Conservation (phyloP, 2,888 invertebrate genomes). For the Morpho deidamia region DNA sequence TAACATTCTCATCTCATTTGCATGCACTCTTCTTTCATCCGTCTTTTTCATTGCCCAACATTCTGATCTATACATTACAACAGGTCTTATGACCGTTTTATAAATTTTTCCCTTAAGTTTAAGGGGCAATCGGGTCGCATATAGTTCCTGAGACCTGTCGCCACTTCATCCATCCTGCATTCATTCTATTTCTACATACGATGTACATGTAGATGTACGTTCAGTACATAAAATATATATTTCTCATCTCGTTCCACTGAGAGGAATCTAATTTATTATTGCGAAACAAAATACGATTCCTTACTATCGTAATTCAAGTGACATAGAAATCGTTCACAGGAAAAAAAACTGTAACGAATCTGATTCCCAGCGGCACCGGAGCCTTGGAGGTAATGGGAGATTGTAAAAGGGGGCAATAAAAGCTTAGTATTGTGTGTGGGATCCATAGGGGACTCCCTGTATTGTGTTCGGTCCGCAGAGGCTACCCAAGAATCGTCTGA, state of each 20-base stretch:
- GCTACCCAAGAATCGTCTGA: constrained; percentile 71
- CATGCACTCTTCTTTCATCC: too few species aligned
- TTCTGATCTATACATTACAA: too few species aligned
- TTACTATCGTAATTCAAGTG: constrained; percentile 48
- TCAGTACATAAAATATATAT: too few species aligned
- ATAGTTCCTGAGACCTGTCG: too few species aligned
- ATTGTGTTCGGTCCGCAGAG: constrained; percentile 71
- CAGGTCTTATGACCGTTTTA: too few species aligned
- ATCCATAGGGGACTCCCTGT: constrained; percentile 69
- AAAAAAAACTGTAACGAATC: constrained; percentile 71
- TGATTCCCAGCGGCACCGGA: constrained; percentile 68
- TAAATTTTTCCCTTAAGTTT: too few species aligned
- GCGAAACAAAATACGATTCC: constrained; percentile 34
- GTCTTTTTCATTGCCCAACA: too few species aligned
- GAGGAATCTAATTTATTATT: constrained; percentile 18
- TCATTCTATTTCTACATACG: too few species aligned
- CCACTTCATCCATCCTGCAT: too few species aligned
- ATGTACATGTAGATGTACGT: too few species aligned
- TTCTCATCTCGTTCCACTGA: constrained; percentile 4
- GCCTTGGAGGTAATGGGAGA: constrained; percentile 75
- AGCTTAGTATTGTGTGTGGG: constrained; percentile 76
- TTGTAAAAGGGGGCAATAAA: constrained; percentile 78
- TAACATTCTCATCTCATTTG: too few species aligned
- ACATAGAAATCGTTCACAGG: constrained; percentile 60
- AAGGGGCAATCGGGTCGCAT: too few species aligned